A percentile compares a stretch with the other conserved stretches of the same genome.
Conservation (phyloP, 2,888 invertebrate species). For the Sepioteuthis lessoniana region DNA sequence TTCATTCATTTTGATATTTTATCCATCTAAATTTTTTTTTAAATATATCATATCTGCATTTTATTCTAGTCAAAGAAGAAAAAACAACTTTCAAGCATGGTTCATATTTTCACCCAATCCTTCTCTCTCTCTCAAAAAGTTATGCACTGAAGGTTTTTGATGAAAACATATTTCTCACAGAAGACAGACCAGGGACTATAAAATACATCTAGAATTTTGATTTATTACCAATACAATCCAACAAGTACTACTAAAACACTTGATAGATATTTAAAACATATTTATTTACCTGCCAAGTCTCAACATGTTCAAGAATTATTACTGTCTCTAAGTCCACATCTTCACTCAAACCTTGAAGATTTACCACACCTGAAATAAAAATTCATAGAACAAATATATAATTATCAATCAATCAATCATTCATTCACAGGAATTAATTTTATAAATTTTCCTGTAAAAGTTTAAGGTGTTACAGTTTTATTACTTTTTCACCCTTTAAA, state of each 20-base stretch:
- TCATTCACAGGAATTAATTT: not conserved
- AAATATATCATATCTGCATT: too few species aligned
- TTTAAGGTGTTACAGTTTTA: too few species aligned
- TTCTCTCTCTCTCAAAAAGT: not conserved
- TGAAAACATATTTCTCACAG: not conserved
- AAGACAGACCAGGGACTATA: not conserved
- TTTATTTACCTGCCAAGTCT: slow-evolving; percentile 1
- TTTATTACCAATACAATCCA: not conserved
- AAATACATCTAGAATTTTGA: not conserved
- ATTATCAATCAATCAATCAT: not conserved
- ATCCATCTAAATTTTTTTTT: too few species aligned
- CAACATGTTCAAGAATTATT: slow-evolving; percentile 44
- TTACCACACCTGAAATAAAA: not conserved
- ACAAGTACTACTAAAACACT: not conserved
- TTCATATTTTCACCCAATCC: too few species aligned
- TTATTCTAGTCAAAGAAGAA: too few species aligned
- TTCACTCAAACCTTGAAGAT: not conserved
- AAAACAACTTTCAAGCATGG: too few species aligned
- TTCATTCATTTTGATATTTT: too few species aligned
- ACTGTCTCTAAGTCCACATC: not conserved
- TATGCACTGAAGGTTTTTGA: not conserved
- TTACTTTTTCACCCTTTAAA: too few species aligned
- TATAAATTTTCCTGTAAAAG: too few species aligned
- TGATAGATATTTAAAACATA: too few species aligned
- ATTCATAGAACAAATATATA: not conserved